A percentile compares a stretch with the other conserved stretches of the same genome.
These are phyloP conservation scores for Bembecia ichneumoniformis DNA, from an alignment of 2,888 invertebrate genomes.

Conservation along the genomic window DNA sequence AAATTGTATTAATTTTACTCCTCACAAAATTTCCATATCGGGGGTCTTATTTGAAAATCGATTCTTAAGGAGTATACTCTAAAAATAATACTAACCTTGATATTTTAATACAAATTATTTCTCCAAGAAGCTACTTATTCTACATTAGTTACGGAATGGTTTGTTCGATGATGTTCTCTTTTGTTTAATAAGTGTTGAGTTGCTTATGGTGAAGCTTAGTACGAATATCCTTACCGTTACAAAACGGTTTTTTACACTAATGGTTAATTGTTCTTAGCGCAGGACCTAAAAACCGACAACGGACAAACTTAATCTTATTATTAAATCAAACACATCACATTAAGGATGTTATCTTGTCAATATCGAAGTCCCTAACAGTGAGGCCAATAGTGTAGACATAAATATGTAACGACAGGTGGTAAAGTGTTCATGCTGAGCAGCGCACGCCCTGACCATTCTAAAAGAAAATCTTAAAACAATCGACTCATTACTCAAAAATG, in stretches of 20 bases:
- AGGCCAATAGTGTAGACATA: conserved; percentile 72
- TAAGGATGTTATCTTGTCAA: conserved; percentile 74
- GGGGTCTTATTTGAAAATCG: no score
- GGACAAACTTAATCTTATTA: conserved; percentile 69
- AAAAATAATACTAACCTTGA: no score
- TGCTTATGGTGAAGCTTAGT: no score
- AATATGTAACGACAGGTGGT: conserved; percentile 73
- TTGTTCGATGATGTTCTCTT: no score
- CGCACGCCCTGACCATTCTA: conserved; percentile 50
- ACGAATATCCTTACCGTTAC: background rate
- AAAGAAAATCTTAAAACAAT: conserved; percentile 32
- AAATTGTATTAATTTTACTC: no score
- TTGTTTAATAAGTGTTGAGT: no score
- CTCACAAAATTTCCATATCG: no score
- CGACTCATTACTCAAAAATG: conserved; percentile 33
- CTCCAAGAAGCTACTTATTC: no score
- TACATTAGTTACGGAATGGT: no score
- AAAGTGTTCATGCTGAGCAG: conserved; percentile 69
- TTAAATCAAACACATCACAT: conserved; percentile 75
- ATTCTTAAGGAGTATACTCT: no score
- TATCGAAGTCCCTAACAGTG: conserved; percentile 72
- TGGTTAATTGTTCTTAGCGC: conserved; percentile 47
- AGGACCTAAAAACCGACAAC: conserved; percentile 42
- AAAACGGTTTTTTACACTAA: conserved; percentile 15
- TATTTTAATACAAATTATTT: no score